phyloP scores from a whole-genome alignment of 2,797 vertebrate genomes.

The Scarus forsteni region DNA sequence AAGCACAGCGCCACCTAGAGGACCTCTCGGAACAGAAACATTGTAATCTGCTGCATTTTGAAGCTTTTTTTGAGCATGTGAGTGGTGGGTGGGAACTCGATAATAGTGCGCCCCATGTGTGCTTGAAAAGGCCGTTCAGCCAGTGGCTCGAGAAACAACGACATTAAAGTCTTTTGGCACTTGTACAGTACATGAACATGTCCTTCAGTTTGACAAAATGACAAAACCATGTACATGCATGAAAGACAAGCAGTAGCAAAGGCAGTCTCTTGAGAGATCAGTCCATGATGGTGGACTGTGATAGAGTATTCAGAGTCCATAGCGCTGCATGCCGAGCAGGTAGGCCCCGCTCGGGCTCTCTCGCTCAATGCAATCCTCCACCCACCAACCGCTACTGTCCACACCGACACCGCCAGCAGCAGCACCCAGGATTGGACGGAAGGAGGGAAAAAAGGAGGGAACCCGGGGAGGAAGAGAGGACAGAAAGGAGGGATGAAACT shows the following conservation, averaged over 20 bases:
- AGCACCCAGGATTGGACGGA: constrained; percentile 77
- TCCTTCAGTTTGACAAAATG: constrained; percentile 83
- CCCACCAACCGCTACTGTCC: constrained; percentile 88
- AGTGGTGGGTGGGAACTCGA: constrained; percentile 61
- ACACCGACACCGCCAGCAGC: constrained; percentile 80
- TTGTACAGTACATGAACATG: constrained; percentile 87
- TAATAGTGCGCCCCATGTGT: constrained; percentile 68
- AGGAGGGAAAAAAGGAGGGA: constrained; percentile 75
- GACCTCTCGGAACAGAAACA: constrained; percentile 70
- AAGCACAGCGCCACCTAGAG: constrained; percentile 73
- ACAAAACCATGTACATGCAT: constrained; percentile 89
- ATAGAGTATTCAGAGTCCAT: constrained; percentile 84
- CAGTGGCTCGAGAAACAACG: constrained; percentile 72
- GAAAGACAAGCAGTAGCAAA: constrained; percentile 85
- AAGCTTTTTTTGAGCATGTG: constrained; percentile 43
- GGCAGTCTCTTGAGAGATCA: constrained; percentile 82
- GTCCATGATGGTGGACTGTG: constrained; percentile 75
- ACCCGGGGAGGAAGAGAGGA: constrained; percentile 86
- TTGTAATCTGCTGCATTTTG: constrained; percentile 75
- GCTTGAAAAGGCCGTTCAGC: constrained; percentile 80
- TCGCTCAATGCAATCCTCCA: constrained; percentile 86
- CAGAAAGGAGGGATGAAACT: constrained; percentile 86
- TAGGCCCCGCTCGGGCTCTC: constrained; percentile 82
- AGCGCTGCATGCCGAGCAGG: constrained; percentile 84
- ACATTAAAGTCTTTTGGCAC: constrained; percentile 84